Evolutionary conservation across 2,113 vertebrate genomes (phyloP), one percentile per base, ranked within the genome.

Genomic region (Perca schrenkii): DNA sequence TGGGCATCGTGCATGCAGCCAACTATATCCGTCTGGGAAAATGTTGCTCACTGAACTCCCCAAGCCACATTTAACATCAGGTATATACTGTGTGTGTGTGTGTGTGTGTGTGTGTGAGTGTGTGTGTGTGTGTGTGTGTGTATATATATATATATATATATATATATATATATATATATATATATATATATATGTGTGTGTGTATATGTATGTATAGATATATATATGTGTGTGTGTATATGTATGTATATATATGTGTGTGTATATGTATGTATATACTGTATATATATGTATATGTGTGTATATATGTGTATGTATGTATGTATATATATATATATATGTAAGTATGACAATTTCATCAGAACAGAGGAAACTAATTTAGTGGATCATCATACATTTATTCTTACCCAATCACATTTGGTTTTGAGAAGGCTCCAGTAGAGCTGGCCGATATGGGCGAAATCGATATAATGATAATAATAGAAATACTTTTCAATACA

Each of bases 1-100:
- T 52, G 15, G 72, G 65, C 58, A 66, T 21, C 17, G 3, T 5
- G 25, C 64, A 34, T 36, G 13, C 25, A 53, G 43, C 13, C 31
- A 16, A 10, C 22, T 72, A 61, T 46, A 61, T 47, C 57, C 52
- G 14, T 46, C 36, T 78, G 52, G 25, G 52, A 52, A 66, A 53
- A 53, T 43, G 36, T 49, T n/a, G 58, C 36, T 8, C 14, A 12
- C 28, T 11, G 10, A 57, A 52, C 14, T 25, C 28, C 40, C 28
- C 31, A 34, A 49, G 73, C 3, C 7, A 25, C n/a, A 10, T 49
- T 53, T 8, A 53, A 60, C 54, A 46, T 47, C 22, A 22, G n/a
- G 12, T 58, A 14, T 53, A 14, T 4, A 25, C 25, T 25, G 25
- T 25, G 25, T 25, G 25, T 25, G 25, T 25, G 25, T 25, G 25